Base-by-base conservation (phyloP, 2,113 vertebrate genomes). In the Psittacara wagleri region DNA sequence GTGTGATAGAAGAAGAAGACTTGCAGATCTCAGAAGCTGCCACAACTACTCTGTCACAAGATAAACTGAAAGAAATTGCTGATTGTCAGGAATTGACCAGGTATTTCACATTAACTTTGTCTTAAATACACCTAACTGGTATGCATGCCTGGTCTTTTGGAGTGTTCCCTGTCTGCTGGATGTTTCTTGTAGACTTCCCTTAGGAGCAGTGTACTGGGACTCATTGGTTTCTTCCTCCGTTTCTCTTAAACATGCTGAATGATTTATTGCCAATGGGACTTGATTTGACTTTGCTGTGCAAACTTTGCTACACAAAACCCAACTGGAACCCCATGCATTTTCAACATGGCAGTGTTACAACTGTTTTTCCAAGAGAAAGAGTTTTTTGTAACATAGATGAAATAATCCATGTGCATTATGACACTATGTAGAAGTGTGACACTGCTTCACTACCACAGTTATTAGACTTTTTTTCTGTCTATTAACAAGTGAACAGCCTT, bases 51-150 rank as follows among this genome's bases (percentile, higher is more conserved):
- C 52, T 49, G 10, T 97, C 96, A 86, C 95, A 97, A 61, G 96
- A 98, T 17, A 95, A 97, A 72, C 93, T 94, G 39, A 96, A 97
- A 28, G 97, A 97, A 88, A 33, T 74, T 9, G 20, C 73, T 8
- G 95, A 95, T 68, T 81, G 70, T 77, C 93, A 77, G 55, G 94
- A 97, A 59, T 83, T 93, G 75, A 82, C 76, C 82, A 97, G 98
- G 98, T 98, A 97, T 46, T 68, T 81, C 62, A 54, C 33, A 43
- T 57, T 52, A 43, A n/a, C 8, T 63, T 73, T 61, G 13, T 62
- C 57, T 76, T 83, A 86, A 67, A 55, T 59, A 55, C 9, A 48
- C 6, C 13, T 68, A 19, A 51, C 7, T 22, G 44, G 11, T 83
- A 55, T 27, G 43, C 81, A 62, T 51, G 33, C 59, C 15, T 64